Base-by-base conservation (phyloP, 2,113 vertebrate genomes). In the Chelonoidis abingdonii region DNA sequence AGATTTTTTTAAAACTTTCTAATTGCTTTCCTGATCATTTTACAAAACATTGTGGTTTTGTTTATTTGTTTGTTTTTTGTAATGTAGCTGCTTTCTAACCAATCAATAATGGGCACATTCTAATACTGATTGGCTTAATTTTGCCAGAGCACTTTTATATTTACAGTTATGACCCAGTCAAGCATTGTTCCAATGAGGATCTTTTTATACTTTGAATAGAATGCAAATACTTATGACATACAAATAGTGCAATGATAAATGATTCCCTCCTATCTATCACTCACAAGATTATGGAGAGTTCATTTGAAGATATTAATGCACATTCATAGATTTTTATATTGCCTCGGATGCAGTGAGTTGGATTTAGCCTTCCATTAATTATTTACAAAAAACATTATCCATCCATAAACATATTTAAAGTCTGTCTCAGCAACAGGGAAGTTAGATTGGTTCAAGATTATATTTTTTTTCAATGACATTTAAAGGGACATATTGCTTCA, bases 81-180 rank as follows among this genome's bases (percentile, higher is more conserved):
- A 82, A 76, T n/a, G 54, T 6, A 91, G 13, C 44, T 49, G 25
- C 7, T 44, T 49, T 49, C 44, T 50, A 80, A 52, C 4, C 25
- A 78, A 31, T 84, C n/a, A 59, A 31, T 78, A 50, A 11, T 19
- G 3, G 3, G 1, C 4, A 5, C 1, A 21, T 0, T 17, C 49
- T 56, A 5, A 3, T 72, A 17, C n/a, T n/a, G 29, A 44, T 38
- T 47, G 9, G 75, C 22, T 65, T 82, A 0, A 4, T 82, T n/a
- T 79, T 57, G 35, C 10, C 44, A 92, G 29, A 12, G 19, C 44
- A 5, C 84, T 84, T 69, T 47, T 84, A 17, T 47, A n/a, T 69
- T 84, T 84, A n/a, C 29, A 59, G 5, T 62, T 84, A 29, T 47
- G 47, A 80, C 47, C 41, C 83, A 84, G 35, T 52, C 56, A 84